Percentiles rank a stretch among this genome's conserved stretches.
Conservation (phyloP, 2,797 vertebrate species). For the Crenichthys baileyi region DNA sequence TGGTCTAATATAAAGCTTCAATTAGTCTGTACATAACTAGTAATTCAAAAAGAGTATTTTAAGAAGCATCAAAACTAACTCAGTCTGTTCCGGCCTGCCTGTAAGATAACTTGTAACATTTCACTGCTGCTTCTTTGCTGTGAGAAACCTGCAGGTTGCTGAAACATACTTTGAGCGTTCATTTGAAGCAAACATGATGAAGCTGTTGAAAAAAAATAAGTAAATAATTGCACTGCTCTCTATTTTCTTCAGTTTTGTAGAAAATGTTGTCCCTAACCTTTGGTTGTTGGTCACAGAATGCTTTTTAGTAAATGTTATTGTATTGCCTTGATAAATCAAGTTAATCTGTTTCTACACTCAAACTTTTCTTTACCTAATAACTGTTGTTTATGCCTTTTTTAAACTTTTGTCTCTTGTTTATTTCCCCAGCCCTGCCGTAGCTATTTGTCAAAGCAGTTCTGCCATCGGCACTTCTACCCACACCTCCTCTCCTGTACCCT, state of each 20-base stretch:
- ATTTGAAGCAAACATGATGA: too few species aligned
- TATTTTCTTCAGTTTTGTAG: background rate
- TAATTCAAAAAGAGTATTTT: too few species aligned
- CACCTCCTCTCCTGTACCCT: slow-evolving; percentile 73
- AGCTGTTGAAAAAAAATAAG: too few species aligned
- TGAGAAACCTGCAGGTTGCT: too few species aligned
- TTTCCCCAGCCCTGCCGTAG: slow-evolving; percentile 80
- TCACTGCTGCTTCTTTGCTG: too few species aligned
- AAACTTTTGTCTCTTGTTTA: background rate
- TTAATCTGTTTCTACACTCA: background rate
- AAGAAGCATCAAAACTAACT: too few species aligned
- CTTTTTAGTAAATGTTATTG: background rate
- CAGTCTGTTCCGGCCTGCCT: too few species aligned
- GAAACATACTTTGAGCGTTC: too few species aligned
- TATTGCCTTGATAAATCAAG: background rate
- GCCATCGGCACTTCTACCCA: slow-evolving; percentile 60
- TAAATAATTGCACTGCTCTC: background rate
- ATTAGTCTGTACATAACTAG: too few species aligned
- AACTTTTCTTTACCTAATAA: background rate
- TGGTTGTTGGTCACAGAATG: background rate
- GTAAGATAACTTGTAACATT: too few species aligned
- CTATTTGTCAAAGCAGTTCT: slow-evolving; percentile 59
- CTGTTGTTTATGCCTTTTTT: background rate
- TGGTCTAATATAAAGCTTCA: too few species aligned
- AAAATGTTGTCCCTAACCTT: background rate